A percentile compares a stretch with the other conserved stretches of the same genome.
Conservation (phyloP, 2,888 invertebrate genomes). For the Cataglyphis rosenhaueri region DNA sequence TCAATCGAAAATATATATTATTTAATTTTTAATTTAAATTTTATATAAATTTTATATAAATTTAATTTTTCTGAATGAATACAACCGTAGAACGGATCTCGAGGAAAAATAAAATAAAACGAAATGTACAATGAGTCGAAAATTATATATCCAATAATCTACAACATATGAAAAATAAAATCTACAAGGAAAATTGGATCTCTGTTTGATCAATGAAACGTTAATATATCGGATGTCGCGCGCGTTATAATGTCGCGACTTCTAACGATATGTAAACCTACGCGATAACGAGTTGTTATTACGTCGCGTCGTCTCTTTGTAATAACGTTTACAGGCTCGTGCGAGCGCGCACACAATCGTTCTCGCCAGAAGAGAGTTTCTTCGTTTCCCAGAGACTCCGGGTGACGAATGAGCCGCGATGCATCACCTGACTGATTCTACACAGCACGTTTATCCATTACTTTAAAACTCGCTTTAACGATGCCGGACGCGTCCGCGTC, state of each 20-base stretch:
- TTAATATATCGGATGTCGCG: background rate
- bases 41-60: too few relatives aligned
- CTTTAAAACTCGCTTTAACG: slow-evolving; percentile 37
- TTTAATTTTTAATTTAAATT: too few relatives aligned
- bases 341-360: slow-evolving; percentile 30
- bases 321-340: slow-evolving; percentile 46
- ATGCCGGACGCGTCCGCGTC: slow-evolving; percentile 9
- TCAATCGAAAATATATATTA: too few relatives aligned
- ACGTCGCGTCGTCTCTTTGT: slow-evolving; percentile 35
- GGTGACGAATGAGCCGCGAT: slow-evolving; percentile 63
- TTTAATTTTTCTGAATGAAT: too few relatives aligned
- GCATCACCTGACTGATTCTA: slow-evolving; percentile 69
- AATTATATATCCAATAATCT: too few relatives aligned
- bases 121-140: too few relatives aligned
- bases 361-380: slow-evolving; percentile 20
- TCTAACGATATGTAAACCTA: slow-evolving; percentile 43
- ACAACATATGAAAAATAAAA: background rate
- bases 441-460: slow-evolving; percentile 56
- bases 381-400: slow-evolving; percentile 58
- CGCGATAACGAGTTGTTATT: slow-evolving; percentile 41
- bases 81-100: too few relatives aligned
- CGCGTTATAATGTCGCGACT: too few relatives aligned
- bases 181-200: background rate
- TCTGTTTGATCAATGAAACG: background rate
- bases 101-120: too few relatives aligned